Conservation (phyloP, 2,888 invertebrate species). For the Timandra comae region DNA sequence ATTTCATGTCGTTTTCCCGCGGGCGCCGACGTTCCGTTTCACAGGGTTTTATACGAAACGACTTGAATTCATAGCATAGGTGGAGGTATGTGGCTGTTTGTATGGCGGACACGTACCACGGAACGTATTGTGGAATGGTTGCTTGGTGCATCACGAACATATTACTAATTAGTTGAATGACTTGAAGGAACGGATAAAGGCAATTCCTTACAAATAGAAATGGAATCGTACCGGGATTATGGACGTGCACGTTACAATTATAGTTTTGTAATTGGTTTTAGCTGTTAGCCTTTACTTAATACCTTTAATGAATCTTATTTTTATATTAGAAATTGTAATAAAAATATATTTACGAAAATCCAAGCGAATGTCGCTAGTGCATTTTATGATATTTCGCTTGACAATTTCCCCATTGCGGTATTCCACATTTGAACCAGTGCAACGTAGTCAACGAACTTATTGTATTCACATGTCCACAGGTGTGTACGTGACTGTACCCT, state of each 20-base stretch:
- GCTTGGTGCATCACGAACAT: constrained; percentile 10
- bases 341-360: too few species aligned
- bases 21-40: constrained; percentile 14
- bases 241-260: too few species aligned
- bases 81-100: constrained; percentile 5
- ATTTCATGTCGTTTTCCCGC: constrained; percentile 11
- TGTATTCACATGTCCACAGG: not conserved
- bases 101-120: constrained; percentile 18
- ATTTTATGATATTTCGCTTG: constrained; percentile 9
- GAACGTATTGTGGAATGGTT: constrained; percentile 8
- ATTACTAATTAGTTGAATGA: constrained; percentile 11
- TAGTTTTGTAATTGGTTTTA: too few species aligned
- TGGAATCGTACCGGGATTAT: too few species aligned
- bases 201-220: constrained; percentile 2
- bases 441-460: not conserved
- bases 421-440: not conserved
- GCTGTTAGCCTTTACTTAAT: too few species aligned
- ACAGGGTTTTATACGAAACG: constrained; percentile 6
- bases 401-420: not conserved
- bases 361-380: constrained; percentile 9
- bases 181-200: not conserved
- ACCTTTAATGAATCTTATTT: too few species aligned
- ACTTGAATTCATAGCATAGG: constrained; percentile 11
- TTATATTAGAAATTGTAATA: too few species aligned
- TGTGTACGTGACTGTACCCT: not conserved